Evolutionary conservation across 2,113 vertebrate species (phyloP), one percentile per base, ranked within the genome.

Genomic region (Heliornis fulica): DNA sequence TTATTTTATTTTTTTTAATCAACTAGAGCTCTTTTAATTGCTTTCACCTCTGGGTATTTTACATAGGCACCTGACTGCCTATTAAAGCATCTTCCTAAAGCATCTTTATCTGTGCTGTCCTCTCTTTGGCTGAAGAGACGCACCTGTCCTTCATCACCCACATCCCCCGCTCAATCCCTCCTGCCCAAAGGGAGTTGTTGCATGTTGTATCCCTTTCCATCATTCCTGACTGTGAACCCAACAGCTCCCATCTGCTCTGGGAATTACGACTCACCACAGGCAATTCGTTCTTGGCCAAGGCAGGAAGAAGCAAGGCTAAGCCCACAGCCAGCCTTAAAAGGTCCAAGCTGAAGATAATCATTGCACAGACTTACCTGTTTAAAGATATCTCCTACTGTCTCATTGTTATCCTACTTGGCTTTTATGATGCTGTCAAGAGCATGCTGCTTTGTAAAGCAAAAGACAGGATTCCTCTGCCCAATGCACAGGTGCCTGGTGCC

Each of bases 41-140:
- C 60, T 90, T 96, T 96, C 56, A 93, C 64, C 64, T 88, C 31
- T 78, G n/a, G 75, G 68, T 96, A 56, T 94, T 96, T 87, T 57
- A 76, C 45, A 78, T 22, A 90, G 83, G 72, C 46, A 93, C 83
- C 50, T 83, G 61, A 92, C 10, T 68, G 36, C 54, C 61, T 85
- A 26, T 72, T 63, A 85, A 80, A 94, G 66, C 61, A 71, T 38
- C 81, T 93, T 89, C 57, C 68, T 72, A 57, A 72, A 86, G 48
- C 25, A 82, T 32, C 74, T 56, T 89, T 82, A 88, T 46, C 86
- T 83, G 32, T 32, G 41, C 70, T 88, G 77, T 20, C 48, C 31
- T 74, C 66, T 69, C 54, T 26, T 61, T 87, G n/a, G 32, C 74
- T 85, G 34, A n/a, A 83, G 38, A 93, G 23, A 85, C 36, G 17